Base-by-base conservation (phyloP, 2,113 vertebrate species). In the Boulengeromyrus knoepffleri region DNA sequence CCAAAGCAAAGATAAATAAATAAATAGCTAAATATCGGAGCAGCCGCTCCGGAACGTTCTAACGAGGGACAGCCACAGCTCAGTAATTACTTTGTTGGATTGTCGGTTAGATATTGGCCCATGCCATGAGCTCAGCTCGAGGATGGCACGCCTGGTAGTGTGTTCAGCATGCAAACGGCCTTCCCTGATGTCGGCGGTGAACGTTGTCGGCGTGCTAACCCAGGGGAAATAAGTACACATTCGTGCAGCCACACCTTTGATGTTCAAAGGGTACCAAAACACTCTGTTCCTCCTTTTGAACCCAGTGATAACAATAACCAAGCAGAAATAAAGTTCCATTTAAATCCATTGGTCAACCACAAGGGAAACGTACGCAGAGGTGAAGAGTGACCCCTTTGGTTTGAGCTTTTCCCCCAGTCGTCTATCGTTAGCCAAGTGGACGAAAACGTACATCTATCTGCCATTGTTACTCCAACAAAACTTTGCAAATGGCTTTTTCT, bases 1-100 rank as follows among this genome's bases (percentile, higher is more conserved):
- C 46, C 47, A 50, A 93, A 95, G 95, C 95, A 94, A 95, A 95
- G 95, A 95, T 85, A 85, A 85, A 85, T 45, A 85, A 85, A 85
- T 85, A 85, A 85, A 85, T 85, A 39, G 74, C 21, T 31, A 74
- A 66, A 88, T 70, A 88, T 24, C 21, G 27, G 58, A 74, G 66
- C 53, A 15, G 56, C 62, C 58, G 24, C 36, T 42, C 50, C 87
- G 1, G 21, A 70, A 45, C 87, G n/a, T 88, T 39, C 85, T 49
- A 15, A 10, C 15, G 85, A 50, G n/a, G 46, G 85, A 49, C n/a
- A 52, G 85, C 85, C 85, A 83, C 19, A 4, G 47, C 50, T 36
- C 50, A 27, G 49, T 87, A 19, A 27, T 52, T 39, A 87, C 49
- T 52, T 13, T 53, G 85, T 7, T 87, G 47, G 85, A 47, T 31